These are phyloP conservation scores for Pteruthius melanotis DNA, from an alignment of 2,113 vertebrate genomes.

Conservation along the genomic window DNA sequence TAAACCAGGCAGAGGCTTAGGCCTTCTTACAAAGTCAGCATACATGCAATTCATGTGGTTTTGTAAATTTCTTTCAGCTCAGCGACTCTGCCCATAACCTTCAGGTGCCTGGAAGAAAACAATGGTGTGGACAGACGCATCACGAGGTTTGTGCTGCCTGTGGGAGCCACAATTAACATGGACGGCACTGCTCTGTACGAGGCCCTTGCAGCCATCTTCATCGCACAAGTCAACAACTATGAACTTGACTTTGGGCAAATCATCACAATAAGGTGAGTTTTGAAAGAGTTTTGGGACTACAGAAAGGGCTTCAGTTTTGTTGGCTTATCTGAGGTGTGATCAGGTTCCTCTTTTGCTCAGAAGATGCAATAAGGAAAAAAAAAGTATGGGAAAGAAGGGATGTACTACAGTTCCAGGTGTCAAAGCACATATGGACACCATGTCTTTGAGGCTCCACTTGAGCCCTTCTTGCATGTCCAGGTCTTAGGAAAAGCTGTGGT, in stretches of 20 bases:
- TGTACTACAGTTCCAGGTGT: neutral
- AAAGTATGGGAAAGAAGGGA: neutral
- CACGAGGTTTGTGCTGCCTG: constrained; percentile 91
- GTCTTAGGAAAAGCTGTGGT: neutral
- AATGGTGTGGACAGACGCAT: constrained; percentile 90
- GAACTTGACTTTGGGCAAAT: constrained; percentile 96
- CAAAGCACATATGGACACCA: neutral
- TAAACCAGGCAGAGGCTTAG: neutral
- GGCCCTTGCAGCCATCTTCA: constrained; percentile 95
- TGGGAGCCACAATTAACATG: constrained; percentile 97
- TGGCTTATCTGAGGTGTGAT: neutral
- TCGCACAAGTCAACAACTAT: constrained; percentile 97
- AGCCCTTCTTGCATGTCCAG: neutral
- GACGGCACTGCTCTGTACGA: constrained; percentile 95
- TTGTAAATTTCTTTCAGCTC: constrained; percentile 76
- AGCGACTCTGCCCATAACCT: constrained; percentile 94
- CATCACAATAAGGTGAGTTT: constrained; percentile 91
- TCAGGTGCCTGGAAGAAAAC: constrained; percentile 94
- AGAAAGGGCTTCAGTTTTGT: neutral
- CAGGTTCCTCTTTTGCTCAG: neutral
- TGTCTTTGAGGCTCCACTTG: neutral
- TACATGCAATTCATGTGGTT: neutral
- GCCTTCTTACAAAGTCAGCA: neutral
- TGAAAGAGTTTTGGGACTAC: neutral
- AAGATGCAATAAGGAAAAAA: neutral